Percentiles rank a stretch among this genome's conserved stretches.
These are phyloP conservation scores for Neomicropteryx cornuta DNA, from an alignment of 1,140 invertebrate species.

Conservation along the genomic window DNA sequence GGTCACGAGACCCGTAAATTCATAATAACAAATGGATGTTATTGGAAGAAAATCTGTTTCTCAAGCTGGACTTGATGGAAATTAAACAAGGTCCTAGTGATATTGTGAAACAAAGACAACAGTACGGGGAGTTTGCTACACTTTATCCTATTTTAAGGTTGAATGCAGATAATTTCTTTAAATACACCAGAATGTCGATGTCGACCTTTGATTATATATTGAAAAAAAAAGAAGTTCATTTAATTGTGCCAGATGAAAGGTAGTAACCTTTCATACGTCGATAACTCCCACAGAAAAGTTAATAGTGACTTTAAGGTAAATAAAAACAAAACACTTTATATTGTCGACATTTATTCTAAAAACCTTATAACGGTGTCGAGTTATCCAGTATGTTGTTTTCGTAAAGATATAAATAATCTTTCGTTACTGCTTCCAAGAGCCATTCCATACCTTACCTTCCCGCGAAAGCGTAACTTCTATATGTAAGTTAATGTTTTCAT, in stretches of 20 bases:
- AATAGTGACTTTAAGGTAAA: no score
- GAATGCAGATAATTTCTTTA: not conserved
- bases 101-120: not conserved
- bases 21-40: no score
- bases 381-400: constrained; percentile 1
- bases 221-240: not conserved
- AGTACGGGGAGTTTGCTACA: not conserved
- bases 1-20: no score
- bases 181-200: constrained; percentile 1
- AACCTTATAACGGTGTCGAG: no score
- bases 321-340: not conserved
- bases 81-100: no score
- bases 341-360: no score
- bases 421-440: not conserved
- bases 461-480: not conserved
- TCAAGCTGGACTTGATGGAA: no score
- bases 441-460: not conserved
- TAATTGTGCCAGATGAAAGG: constrained; percentile 1
- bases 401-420: not conserved
- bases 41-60: no score
- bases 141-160: not conserved
- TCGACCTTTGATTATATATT: constrained; percentile 3
- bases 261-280: not conserved
- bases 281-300: constrained; percentile 1
- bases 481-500: not conserved